Evolutionary conservation across 2,888 invertebrate species (phyloP).

Genomic region (Corythucha ciliata): DNA sequence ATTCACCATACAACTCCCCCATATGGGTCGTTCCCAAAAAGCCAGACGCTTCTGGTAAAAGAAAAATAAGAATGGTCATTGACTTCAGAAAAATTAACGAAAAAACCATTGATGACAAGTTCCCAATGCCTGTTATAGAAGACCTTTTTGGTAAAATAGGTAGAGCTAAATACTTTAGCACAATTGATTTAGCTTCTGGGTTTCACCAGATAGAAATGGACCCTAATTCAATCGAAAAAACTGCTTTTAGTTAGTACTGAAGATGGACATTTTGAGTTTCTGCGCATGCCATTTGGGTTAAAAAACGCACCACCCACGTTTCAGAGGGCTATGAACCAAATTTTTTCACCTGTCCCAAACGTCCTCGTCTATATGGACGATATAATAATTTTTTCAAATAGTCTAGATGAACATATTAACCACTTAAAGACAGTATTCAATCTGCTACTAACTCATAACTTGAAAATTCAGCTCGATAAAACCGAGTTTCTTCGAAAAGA

Average conservation of each 20-base stretch:
- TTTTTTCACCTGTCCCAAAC: not conserved
- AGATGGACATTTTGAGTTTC: not conserved
- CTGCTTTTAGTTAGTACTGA: not conserved
- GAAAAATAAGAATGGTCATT: not conserved
- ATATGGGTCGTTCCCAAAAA: conserved; percentile 7
- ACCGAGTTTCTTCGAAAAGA: no score
- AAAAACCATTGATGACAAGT: conserved; percentile 4
- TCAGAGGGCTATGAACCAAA: conserved; percentile 1
- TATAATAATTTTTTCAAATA: conserved; percentile 4
- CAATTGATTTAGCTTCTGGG: not conserved
- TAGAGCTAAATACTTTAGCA: not conserved
- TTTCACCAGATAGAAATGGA: conserved; percentile 12
- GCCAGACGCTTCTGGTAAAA: not conserved
- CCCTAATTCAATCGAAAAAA: not conserved
- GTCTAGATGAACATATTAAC: not conserved
- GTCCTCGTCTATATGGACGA: conserved; percentile 5
- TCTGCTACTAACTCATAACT: no score
- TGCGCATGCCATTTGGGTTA: not conserved
- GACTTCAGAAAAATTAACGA: conserved; percentile 4
- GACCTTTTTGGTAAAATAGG: conserved; percentile 1
- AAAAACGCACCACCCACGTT: conserved; percentile 1
- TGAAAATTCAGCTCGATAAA: no score
- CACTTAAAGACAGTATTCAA: no score
- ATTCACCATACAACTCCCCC: not conserved
- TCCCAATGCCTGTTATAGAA: conserved; percentile 7